These are phyloP conservation scores for Struthio camelus DNA, from an alignment of 2,113 vertebrate species.

Conservation along the genomic window DNA sequence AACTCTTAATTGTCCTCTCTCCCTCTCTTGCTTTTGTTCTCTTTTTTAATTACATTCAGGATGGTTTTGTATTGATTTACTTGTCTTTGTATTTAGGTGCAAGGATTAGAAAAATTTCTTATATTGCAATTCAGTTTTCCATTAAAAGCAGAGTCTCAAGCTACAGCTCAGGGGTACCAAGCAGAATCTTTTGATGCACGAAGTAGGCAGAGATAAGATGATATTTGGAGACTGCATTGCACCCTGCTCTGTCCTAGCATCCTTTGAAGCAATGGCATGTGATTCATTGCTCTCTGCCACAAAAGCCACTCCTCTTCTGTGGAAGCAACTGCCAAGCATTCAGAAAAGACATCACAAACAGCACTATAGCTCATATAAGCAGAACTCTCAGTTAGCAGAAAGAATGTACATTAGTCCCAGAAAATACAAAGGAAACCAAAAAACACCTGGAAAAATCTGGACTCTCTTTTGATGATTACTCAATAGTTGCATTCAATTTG, in stretches of 20 bases:
- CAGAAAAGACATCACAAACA: background rate
- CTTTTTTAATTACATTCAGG: constrained; percentile 41
- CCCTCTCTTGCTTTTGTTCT: background rate
- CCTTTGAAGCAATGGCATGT: background rate
- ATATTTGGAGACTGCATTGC: constrained; percentile 16
- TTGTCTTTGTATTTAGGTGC: constrained; percentile 38
- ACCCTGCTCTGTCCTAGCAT: background rate
- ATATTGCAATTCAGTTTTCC: constrained; percentile 23
- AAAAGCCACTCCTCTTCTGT: background rate
- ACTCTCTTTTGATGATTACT: background rate
- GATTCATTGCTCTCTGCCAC: background rate
- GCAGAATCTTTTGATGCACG: constrained; percentile 21
- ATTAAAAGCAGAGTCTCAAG: constrained; percentile 4
- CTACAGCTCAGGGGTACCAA: background rate
- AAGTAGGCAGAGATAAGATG: background rate
- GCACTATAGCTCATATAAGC: background rate
- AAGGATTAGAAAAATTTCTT: constrained; percentile 36
- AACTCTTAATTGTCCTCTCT: constrained; percentile 22
- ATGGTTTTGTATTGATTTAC: constrained; percentile 56
- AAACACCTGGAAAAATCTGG: background rate
- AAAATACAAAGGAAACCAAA: background rate
- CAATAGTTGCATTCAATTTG: background rate
- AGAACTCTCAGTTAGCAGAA: background rate
- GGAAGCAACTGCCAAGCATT: background rate
- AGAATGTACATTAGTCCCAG: accelerated